Conservation (phyloP, 2,797 vertebrate species). For the Simalia tracyae region DNA sequence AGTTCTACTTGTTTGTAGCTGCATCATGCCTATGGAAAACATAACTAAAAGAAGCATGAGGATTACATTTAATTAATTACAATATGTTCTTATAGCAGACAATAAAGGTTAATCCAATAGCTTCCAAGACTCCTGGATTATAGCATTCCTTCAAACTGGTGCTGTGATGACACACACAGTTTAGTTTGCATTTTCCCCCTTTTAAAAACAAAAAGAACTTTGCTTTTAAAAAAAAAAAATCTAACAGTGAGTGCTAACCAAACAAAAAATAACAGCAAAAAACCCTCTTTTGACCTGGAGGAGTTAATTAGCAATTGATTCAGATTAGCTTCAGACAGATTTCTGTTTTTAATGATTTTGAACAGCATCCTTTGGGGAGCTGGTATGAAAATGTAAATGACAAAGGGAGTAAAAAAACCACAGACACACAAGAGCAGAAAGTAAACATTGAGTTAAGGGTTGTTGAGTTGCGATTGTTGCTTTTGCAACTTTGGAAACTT, state of each 20-base stretch:
- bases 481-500: slow-evolving; percentile 40
- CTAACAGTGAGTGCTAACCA: slow-evolving; percentile 59
- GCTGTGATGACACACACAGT: slow-evolving; percentile 41
- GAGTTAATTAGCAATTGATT: slow-evolving; percentile 77
- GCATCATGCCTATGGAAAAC: neutral
- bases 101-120: neutral
- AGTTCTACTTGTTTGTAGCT: neutral
- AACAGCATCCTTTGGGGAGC: slow-evolving; percentile 58
- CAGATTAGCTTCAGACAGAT: slow-evolving; percentile 66
- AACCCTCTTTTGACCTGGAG: slow-evolving; percentile 67
- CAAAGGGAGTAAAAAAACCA: neutral
- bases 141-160: slow-evolving; percentile 10
- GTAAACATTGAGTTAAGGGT: slow-evolving; percentile 19
- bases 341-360: slow-evolving; percentile 68
- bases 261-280: slow-evolving; percentile 39
- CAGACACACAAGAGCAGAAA: slow-evolving; percentile 24
- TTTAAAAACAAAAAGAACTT: slow-evolving; percentile 39
- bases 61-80: neutral
- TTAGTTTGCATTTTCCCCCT: slow-evolving; percentile 60
- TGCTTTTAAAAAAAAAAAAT: slow-evolving; percentile 44
- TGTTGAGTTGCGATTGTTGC: neutral
- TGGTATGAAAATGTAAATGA: slow-evolving; percentile 56
- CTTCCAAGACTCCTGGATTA: neutral
- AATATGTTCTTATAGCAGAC: neutral
- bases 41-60: neutral